Base-by-base conservation (phyloP, 2,888 invertebrate species). In the Argyresthia albistria region DNA sequence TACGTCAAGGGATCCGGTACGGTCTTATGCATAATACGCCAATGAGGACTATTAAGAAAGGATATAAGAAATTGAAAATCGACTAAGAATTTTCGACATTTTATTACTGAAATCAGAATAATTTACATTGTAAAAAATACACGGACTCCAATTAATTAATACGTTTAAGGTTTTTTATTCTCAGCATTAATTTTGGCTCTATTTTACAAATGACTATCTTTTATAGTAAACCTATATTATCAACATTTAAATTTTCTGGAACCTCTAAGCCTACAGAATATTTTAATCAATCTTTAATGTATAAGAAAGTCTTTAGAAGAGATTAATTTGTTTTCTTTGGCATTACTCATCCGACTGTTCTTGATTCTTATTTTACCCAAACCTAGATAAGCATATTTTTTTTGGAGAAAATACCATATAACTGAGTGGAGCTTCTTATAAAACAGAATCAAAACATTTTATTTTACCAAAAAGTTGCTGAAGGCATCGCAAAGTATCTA, bases 41-140 rank as follows among this genome's bases (percentile, higher is more conserved):
- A 25, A 25, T 25, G 2, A 25, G 25, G 25, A 25, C 25, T 25
- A 4, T 25, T 25, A 25, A 4, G 25, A 25, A 15, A 45, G 1
- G 15, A 16, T 4, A 16, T 15, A 1, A 7, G 9, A 16, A 45
- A 45, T 8, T 1, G 16, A 16, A 16, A 45, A 8, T 43, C 16
- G 1, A 16, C 10, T 1, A 10, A 8, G 8, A 9, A 15, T 1
- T 45, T 45, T 42, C 15, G 4, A 14, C 14, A 62, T 83, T 86
- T 87, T 87, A 84, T 86, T 87, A 87, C 72, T 77, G 80, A 86
- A 87, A 83, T 86, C 80, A 84, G 83, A 86, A 83, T 84, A 84
- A 82, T 84, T 87, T 87, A 88, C 84, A 86, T 80, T 82, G 88
- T 88, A 88, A 87, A 88, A 88, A 88, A 88, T 88, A 88, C 88